These are phyloP conservation scores for Drosophila orosa DNA, from an alignment of 1,140 invertebrate species.

Conservation along the genomic window DNA sequence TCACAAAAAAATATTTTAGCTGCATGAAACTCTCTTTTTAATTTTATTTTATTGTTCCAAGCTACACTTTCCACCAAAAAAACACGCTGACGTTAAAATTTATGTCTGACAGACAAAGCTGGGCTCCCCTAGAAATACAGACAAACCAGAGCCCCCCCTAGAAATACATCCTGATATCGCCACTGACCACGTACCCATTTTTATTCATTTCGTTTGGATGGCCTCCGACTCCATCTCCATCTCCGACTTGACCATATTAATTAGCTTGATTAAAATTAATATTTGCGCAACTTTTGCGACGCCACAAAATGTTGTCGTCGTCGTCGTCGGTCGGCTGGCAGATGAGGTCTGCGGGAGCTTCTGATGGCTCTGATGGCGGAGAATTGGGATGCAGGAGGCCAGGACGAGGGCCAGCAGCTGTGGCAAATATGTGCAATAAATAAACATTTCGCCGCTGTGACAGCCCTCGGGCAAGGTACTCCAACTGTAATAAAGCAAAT, in stretches of 20 bases:
- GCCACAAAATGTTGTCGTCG: slow-evolving; percentile 45
- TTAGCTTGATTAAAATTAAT: slow-evolving; percentile 83
- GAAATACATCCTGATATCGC: slow-evolving; percentile 16
- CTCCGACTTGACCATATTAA: slow-evolving; percentile 77
- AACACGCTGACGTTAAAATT: neutral
- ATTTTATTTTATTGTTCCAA: neutral
- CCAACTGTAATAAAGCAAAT: slow-evolving; percentile 76
- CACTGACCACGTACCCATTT: slow-evolving; percentile 50
- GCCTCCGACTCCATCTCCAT: slow-evolving; percentile 6
- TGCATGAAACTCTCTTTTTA: no score
- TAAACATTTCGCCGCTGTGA: slow-evolving; percentile 73
- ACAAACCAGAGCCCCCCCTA: neutral
- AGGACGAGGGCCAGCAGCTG: slow-evolving; percentile 15
- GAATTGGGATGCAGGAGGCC: slow-evolving; percentile 6
- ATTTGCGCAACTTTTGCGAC: slow-evolving; percentile 66
- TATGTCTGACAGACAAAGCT: neutral
- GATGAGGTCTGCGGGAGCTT: neutral
- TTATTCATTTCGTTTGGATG: slow-evolving; percentile 51
- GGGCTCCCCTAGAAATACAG: neutral
- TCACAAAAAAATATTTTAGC: no score
- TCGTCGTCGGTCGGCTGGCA: slow-evolving; percentile 2
- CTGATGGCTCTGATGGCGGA: neutral
- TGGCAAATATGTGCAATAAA: slow-evolving; percentile 69
- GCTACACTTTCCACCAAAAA: neutral
- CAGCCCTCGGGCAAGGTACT: slow-evolving; percentile 62